Evolutionary conservation across 2,113 vertebrate genomes (phyloP).

Genomic region (Climacteris rufus): DNA sequence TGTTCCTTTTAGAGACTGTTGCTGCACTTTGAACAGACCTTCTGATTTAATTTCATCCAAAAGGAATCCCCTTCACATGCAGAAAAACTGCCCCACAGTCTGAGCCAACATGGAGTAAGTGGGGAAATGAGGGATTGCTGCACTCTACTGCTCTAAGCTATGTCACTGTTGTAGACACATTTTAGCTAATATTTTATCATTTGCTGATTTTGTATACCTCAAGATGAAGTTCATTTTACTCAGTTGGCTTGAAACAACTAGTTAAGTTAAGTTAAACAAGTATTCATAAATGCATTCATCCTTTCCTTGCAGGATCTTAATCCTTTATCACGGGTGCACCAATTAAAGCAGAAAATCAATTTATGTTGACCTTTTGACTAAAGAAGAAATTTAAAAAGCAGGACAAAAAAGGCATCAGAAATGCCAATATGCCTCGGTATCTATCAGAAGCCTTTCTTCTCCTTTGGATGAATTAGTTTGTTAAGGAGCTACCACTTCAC

Average conservation of each 20-base stretch:
- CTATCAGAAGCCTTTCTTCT: neutral
- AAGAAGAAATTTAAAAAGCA: neutral
- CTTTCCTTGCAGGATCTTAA: neutral
- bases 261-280: neutral
- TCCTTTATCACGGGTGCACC: neutral
- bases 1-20: slow-evolving; percentile 57
- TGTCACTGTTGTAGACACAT: neutral
- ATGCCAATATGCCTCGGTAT: neutral
- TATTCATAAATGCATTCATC: neutral
- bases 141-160: neutral
- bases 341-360: neutral
- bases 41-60: slow-evolving; percentile 51
- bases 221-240: neutral
- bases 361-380: neutral
- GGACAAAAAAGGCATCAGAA: neutral
- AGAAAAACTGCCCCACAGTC: slow-evolving; percentile 44
- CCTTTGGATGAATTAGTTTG: neutral
- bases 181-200: neutral
- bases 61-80: slow-evolving; percentile 43
- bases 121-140: slow-evolving; percentile 21
- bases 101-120: slow-evolving; percentile 49
- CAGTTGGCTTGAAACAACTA: neutral
- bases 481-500: neutral
- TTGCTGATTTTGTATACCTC: neutral
- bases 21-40: slow-evolving; percentile 51